phyloP scores from a whole-genome alignment of 2,113 vertebrate species.

The Microtus ochrogaster region DNA sequence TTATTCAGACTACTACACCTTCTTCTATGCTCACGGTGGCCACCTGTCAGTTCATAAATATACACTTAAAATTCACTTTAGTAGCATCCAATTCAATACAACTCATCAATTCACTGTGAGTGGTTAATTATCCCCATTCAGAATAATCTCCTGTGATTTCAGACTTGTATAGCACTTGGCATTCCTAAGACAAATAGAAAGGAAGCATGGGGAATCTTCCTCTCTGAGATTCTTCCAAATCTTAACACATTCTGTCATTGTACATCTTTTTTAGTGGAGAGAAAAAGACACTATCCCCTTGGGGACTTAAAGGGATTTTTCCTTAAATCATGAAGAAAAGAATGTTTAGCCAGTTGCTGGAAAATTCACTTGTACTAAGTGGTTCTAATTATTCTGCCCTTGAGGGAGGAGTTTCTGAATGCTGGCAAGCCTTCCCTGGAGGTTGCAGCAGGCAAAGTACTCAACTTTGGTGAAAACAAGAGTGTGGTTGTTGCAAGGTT shows the following conservation, averaged over 20 bases:
- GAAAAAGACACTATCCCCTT: constrained; percentile 1
- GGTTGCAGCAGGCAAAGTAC: constrained; percentile 63
- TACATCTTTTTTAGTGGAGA: constrained; percentile 13
- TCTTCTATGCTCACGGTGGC: neutral
- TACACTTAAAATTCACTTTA: neutral
- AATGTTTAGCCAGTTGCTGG: constrained; percentile 68
- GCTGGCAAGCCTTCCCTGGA: constrained; percentile 53
- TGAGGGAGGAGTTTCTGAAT: constrained; percentile 1
- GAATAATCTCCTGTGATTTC: constrained; percentile 45
- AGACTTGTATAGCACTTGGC: neutral
- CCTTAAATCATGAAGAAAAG: constrained; percentile 73
- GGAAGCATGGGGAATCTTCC: neutral
- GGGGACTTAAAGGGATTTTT: constrained; percentile 42
- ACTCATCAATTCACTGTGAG: neutral
- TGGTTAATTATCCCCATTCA: constrained; percentile 60
- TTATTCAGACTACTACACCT: neutral
- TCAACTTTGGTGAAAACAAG: constrained; percentile 51
- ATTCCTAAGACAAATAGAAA: constrained; percentile 7
- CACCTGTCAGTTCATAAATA: neutral
- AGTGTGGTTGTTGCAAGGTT: constrained; percentile 14
- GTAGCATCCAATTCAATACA: neutral
- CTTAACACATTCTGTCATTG: constrained; percentile 14
- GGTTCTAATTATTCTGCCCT: constrained; percentile 78
- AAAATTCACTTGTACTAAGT: constrained; percentile 75
- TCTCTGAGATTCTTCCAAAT: neutral